These are phyloP conservation scores for Meloidogyne exigua DNA, from an alignment of 1,140 invertebrate species.

Conservation along the genomic window DNA sequence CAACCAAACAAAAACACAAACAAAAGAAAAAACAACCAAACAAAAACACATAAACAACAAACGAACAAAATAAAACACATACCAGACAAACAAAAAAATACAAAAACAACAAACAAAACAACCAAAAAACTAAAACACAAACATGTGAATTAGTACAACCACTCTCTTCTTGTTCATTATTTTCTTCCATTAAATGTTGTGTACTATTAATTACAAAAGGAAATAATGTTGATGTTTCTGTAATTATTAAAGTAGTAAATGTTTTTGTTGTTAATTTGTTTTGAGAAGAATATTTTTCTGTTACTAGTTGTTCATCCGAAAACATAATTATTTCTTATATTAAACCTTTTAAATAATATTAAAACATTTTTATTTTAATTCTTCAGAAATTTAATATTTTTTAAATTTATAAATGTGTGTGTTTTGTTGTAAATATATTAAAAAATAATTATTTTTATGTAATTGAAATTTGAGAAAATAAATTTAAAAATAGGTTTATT, in stretches of 20 bases:
- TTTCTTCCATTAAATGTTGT: background rate
- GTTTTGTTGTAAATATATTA: background rate
- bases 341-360: too few species aligned
- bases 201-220: background rate
- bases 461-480: background rate
- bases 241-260: background rate
- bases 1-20: too few species aligned
- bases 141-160: constrained; percentile 40
- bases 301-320: too few species aligned
- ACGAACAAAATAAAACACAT: too few species aligned
- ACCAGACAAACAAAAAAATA: too few species aligned
- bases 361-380: too few species aligned
- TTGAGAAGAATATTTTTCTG: too few species aligned
- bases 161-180: background rate
- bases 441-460: background rate
- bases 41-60: too few species aligned
- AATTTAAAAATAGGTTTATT: too few species aligned
- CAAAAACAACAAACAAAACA: too few species aligned
- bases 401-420: background rate
- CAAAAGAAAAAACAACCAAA: too few species aligned
- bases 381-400: background rate
- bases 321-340: too few species aligned
- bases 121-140: constrained; percentile 3
- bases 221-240: background rate
- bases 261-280: background rate